phyloP scores from a whole-genome alignment of 2,888 invertebrate genomes.

The Drosophila putrida region DNA sequence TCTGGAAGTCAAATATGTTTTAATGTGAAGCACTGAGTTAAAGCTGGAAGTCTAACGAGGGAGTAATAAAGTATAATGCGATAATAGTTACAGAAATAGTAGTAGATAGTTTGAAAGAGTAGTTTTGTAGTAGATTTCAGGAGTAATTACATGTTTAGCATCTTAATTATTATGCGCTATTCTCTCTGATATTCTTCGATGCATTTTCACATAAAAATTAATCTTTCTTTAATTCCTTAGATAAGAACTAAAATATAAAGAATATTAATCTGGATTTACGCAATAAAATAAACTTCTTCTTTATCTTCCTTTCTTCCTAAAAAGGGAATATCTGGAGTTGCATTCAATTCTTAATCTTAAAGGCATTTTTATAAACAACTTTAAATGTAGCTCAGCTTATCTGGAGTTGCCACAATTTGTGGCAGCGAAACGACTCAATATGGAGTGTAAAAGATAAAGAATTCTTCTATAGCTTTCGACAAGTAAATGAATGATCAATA shows the following conservation, averaged over 20 bases:
- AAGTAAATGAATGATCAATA: constrained; percentile 35
- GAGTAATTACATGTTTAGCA: neutral
- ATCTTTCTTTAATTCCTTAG: no score
- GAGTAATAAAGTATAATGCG: neutral
- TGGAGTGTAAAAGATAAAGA: neutral
- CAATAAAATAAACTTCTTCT: no score
- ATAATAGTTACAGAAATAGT: neutral
- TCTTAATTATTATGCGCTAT: no score
- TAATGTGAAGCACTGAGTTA: neutral
- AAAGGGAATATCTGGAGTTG: neutral
- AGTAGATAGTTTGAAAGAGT: neutral
- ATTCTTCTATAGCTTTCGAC: neutral
- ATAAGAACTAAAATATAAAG: no score
- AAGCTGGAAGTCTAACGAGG: neutral
- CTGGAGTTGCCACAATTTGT: neutral
- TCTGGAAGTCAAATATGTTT: neutral
- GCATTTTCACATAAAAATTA: no score
- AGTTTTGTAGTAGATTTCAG: neutral
- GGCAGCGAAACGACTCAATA: neutral
- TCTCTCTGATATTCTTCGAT: no score
- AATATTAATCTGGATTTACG: no score
- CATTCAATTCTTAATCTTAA: neutral
- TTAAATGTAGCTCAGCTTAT: neutral
- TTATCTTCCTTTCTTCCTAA: no score
- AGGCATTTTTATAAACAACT: neutral